Base-by-base conservation (phyloP, 2,113 vertebrate genomes). In the Tachysurus fulvidraco region DNA sequence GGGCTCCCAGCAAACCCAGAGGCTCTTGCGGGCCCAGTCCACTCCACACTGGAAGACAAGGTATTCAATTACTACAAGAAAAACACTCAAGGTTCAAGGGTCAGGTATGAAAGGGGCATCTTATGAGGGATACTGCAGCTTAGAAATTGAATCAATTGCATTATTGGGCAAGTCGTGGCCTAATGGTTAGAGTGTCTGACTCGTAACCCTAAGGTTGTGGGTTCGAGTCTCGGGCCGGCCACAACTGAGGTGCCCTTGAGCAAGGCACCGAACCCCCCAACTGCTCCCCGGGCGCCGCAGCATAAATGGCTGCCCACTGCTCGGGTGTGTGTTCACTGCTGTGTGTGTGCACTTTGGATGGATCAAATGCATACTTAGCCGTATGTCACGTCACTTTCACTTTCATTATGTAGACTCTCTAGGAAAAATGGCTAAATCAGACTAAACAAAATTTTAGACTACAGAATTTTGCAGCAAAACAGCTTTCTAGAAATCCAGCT, bases 1-100 rank as follows among this genome's bases (percentile, higher is more conserved):
- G 95, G 91, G 95, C 96, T 95, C 95, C 94, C 91, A 93, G 92
- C 91, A 89, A 92, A 86, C 93, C 90, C 46, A 94, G 94, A 92
- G 86, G 86, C 60, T 77, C 80, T 62, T 65, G 74, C 0, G 90
- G 89, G 9, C 52, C 89, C 87, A 92, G 91, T 46, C 93, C 91
- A 41, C 93, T 90, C 57, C 88, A 90, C 0, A 64, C 44, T 4
- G 83, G 13, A 83, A 94, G 85, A 89, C 67, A 90, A 91, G 93
- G 93, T 95, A 73, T 83, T 87, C 2, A 44, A 52, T 55, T 44
- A 13, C 14, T 17, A 52, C 50, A 54, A 12, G 4, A 54, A 25
- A 50, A 36, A 14, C 11, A 41, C 4, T 8, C 11, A 52, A 77
- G 16, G 2, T 4, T 60, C 1, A 84, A 78, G 17, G 14, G 14